Base-by-base conservation (phyloP, 2,888 invertebrate species). In the Empis stercorea region DNA sequence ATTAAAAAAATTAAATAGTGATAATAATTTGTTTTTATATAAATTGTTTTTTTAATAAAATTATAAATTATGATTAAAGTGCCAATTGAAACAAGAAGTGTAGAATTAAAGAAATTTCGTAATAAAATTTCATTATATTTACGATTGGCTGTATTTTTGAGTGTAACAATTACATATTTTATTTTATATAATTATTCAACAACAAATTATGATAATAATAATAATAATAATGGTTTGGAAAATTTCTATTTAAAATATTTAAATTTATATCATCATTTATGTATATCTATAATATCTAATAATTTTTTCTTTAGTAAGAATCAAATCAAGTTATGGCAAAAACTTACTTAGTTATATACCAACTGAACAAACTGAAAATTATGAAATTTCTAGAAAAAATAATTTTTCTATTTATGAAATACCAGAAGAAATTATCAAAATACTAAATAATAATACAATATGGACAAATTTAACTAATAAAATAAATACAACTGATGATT, bases 61-160 rank as follows among this genome's bases (percentile, higher is more conserved):
- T n/a, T n/a, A n/a, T n/a, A n/a, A n/a, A 27, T 27, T 27, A 27
- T 27, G 23, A 27, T 27, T 2, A 27, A 27, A 6, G 23, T 27
- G 4, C 7, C 5, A 27, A 7, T 27, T n/a, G n/a, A n/a, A n/a
- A 27, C 23, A 7, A 27, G 7, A 27, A 38, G 38, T 11, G 13
- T 89, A 45, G 87, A 87, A 3, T 75, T 83, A 43, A 48, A 48
- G 23, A 52, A 51, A 46, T 34, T 32, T 14, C 44, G 46, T 43
- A 49, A 45, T 27, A 27, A 38, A 43, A 27, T 49, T 16, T 46
- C 52, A 37, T 38, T 52, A 23, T 14, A 15, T 41, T 45, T 52
- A 30, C 51, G 51, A 11, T 30, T 48, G 10, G 16, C 32, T 11
- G 43, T 49, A 11, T 49, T 52, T 34, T 32, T 51, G 14, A 27